phyloP scores from a whole-genome alignment of 2,797 vertebrate genomes.

The Podarcis lilfordi region DNA sequence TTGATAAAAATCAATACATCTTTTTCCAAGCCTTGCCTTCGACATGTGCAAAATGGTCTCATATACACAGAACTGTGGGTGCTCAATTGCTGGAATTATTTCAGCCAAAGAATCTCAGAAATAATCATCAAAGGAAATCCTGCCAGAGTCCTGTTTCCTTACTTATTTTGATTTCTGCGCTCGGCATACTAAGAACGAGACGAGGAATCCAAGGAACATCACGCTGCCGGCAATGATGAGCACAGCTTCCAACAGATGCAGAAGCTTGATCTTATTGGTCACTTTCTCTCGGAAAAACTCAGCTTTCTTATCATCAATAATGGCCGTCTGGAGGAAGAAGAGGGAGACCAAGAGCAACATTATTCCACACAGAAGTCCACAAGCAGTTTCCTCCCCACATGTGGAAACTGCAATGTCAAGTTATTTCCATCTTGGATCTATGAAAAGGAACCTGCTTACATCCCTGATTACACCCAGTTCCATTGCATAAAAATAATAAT shows the following conservation, averaged over 20 bases:
- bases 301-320: constrained; percentile 86
- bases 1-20: background rate
- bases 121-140: background rate
- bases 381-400: background rate
- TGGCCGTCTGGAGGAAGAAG: constrained; percentile 81
- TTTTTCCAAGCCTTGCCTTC: background rate
- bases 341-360: constrained; percentile 20
- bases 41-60: background rate
- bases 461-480: background rate
- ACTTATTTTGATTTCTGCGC: constrained; percentile 67
- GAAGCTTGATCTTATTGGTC: constrained; percentile 71
- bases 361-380: background rate
- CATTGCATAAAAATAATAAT: no score
- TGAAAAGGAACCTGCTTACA: background rate
- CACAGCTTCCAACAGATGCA: constrained; percentile 76
- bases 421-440: background rate
- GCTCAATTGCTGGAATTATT: background rate
- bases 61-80: background rate
- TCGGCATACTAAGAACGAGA: constrained; percentile 73
- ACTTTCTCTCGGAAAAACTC: constrained; percentile 85
- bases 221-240: constrained; percentile 78
- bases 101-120: background rate
- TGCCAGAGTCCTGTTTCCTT: constrained; percentile 63
- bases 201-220: constrained; percentile 78
- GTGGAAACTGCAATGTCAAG: background rate